Evolutionary conservation across 2,113 vertebrate genomes (phyloP).

Genomic region (Casuarius casuarius): DNA sequence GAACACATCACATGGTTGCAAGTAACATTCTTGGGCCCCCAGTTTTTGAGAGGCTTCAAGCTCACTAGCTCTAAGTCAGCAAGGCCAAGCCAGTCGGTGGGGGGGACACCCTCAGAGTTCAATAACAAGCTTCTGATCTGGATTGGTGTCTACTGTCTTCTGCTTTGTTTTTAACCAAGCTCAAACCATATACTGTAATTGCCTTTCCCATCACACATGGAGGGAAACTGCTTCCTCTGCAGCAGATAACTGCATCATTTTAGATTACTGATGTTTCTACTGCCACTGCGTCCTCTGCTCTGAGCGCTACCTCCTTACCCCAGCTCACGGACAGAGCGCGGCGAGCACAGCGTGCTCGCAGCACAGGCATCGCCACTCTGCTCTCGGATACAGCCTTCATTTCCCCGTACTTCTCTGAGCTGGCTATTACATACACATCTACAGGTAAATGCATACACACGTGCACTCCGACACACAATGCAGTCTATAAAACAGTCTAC

Average conservation of each 20-base stretch:
- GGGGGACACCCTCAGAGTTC: neutral
- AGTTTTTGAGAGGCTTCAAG: neutral
- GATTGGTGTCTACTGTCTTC: neutral
- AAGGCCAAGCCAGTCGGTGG: neutral
- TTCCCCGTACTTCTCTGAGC: fast-evolving
- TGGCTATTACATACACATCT: neutral
- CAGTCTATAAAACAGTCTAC: neutral
- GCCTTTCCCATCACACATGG: neutral
- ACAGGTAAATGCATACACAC: neutral
- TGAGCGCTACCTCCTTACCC: neutral
- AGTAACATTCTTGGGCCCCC: neutral
- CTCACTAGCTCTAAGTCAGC: neutral
- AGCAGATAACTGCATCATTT: conserved; percentile 4
- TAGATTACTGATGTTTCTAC: neutral
- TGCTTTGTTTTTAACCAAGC: conserved; percentile 39
- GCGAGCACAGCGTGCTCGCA: neutral
- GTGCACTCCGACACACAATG: neutral
- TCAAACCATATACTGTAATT: neutral
- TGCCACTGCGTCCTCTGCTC: neutral
- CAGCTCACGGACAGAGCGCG: neutral
- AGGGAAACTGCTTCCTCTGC: neutral
- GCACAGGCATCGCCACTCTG: neutral
- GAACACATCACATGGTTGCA: neutral
- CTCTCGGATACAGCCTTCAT: neutral
- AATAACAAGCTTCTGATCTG: neutral